Evolutionary conservation across 2,113 vertebrate species (phyloP).

Genomic region (Mionectes macconnelli): DNA sequence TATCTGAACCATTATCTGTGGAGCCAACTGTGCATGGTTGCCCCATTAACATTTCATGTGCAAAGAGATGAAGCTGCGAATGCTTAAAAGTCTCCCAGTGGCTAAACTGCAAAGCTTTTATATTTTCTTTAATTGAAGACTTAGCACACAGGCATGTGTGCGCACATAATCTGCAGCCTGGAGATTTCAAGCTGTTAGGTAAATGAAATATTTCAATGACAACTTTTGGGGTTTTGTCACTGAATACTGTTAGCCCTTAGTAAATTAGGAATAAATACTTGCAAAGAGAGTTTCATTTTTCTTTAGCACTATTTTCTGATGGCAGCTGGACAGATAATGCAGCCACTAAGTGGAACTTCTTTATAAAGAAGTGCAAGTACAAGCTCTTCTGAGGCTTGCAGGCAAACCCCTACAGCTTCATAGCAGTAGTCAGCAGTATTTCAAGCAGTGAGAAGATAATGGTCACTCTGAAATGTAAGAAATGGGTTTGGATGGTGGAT

Average conservation of each 20-base stretch:
- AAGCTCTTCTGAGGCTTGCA: slow-evolving; percentile 23
- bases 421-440: slow-evolving; percentile 16
- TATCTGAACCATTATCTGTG: neutral
- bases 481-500: neutral
- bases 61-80: neutral
- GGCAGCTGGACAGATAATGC: slow-evolving; percentile 21
- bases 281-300: slow-evolving; percentile 16
- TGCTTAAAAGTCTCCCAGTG: neutral
- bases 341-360: neutral
- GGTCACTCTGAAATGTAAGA: slow-evolving; percentile 29
- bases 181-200: slow-evolving; percentile 50
- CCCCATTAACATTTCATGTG: neutral
- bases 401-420: slow-evolving; percentile 32
- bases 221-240: neutral
- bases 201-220: slow-evolving; percentile 47
- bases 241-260: neutral
- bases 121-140: slow-evolving; percentile 37
- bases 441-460: slow-evolving; percentile 18
- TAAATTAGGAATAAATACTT: slow-evolving; percentile 50
- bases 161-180: neutral
- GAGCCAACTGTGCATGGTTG: neutral
- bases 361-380: slow-evolving; percentile 29
- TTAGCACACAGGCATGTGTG: neutral
- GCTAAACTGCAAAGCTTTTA: slow-evolving; percentile 21
- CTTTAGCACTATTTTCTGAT: slow-evolving; percentile 11